phyloP scores from a whole-genome alignment of 2,888 invertebrate species.

The Ferdinandea cuprea region DNA sequence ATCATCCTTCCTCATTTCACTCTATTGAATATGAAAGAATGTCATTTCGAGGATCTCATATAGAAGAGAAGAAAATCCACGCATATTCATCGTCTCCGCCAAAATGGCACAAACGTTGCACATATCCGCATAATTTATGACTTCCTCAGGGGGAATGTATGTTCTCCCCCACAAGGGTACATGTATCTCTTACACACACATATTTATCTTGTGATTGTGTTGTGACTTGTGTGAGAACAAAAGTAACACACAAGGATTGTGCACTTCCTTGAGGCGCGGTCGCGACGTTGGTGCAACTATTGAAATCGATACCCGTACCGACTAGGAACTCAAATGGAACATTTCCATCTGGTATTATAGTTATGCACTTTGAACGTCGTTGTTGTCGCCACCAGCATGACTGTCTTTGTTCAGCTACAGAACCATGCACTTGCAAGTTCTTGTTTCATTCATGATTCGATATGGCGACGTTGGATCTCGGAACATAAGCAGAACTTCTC shows the following conservation, averaged over 20 bases:
- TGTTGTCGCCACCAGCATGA: not conserved
- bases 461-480: conserved; percentile 14
- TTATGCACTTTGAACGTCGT: conserved; percentile 28
- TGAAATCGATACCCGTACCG: no score
- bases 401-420: conserved; percentile 27
- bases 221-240: conserved; percentile 25
- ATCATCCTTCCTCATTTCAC: not conserved
- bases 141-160: conserved; percentile 27
- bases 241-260: conserved; percentile 21
- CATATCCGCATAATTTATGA: conserved; percentile 47
- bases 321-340: not conserved
- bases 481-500: conserved; percentile 37
- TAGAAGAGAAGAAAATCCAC: conserved; percentile 5
- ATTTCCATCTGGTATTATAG: conserved; percentile 11
- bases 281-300: no score
- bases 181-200: no score
- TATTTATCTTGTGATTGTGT: not conserved
- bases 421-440: conserved; percentile 21
- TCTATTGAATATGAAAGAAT: conserved; percentile 32
- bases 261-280: conserved; percentile 19
- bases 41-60: conserved; percentile 5
- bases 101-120: not conserved
- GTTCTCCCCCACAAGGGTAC: not conserved
- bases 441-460: conserved; percentile 58
- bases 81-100: conserved; percentile 23